Conservation (phyloP, 2,113 vertebrate species). For the Sminthopsis crassicaudata region DNA sequence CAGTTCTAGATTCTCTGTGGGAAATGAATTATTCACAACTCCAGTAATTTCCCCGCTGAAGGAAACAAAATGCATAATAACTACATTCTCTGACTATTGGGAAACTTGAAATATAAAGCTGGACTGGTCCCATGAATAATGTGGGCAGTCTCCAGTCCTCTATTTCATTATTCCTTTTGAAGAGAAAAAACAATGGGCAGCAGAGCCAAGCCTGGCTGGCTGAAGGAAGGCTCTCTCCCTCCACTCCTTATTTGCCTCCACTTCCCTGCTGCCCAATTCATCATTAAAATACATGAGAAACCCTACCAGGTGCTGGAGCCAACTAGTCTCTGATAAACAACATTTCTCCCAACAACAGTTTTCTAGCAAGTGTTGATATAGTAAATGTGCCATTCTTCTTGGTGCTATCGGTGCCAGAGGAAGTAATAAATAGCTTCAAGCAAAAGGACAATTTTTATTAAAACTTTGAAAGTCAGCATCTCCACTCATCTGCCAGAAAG, state of each 20-base stretch:
- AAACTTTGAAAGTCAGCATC: conserved; percentile 8
- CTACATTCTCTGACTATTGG: not conserved
- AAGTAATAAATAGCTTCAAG: conserved; percentile 57
- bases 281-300: conserved; percentile 60
- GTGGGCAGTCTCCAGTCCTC: not conserved
- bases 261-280: conserved; percentile 24
- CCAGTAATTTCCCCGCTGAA: not conserved
- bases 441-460: conserved; percentile 54
- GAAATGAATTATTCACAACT: not conserved
- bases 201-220: conserved; percentile 24
- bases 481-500: not conserved
- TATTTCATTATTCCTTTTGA: not conserved
- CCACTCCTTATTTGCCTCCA: not conserved
- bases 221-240: not conserved
- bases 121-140: not conserved
- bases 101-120: not conserved
- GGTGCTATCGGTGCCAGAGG: conserved; percentile 34
- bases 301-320: conserved; percentile 53
- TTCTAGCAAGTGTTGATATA: conserved; percentile 35
- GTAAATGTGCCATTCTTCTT: conserved; percentile 46
- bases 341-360: conserved; percentile 65
- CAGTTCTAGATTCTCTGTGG: not conserved
- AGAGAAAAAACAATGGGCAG: not conserved
- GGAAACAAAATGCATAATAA: not conserved
- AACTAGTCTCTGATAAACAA: conserved; percentile 60